These are phyloP conservation scores for Poeciliopsis turrubarensis DNA, from an alignment of 2,113 vertebrate genomes.

Conservation along the genomic window DNA sequence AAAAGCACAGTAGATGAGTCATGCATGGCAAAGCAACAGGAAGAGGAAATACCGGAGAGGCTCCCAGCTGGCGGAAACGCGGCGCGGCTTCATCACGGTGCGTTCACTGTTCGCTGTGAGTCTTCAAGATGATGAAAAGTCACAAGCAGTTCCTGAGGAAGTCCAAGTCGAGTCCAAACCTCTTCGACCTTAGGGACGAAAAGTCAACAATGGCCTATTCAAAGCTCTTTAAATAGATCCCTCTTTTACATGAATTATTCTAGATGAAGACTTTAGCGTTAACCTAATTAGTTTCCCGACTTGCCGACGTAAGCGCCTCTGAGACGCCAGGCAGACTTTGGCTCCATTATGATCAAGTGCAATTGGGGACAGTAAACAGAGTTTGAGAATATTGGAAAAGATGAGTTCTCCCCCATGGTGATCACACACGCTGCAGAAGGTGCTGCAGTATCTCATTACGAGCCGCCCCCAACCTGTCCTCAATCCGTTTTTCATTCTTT, in stretches of 20 bases:
- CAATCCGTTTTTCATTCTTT: conserved; percentile 30
- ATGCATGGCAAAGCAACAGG: no score
- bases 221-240: background rate
- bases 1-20: no score
- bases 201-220: background rate
- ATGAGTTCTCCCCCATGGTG: background rate
- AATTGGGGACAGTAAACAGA: background rate
- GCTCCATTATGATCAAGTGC: background rate
- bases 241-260: background rate
- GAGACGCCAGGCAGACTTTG: background rate
- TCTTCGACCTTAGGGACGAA: background rate
- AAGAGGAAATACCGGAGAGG: no score
- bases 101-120: no score
- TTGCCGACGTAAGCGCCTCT: background rate
- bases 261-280: background rate
- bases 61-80: no score
- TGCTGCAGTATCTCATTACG: conserved; percentile 8
- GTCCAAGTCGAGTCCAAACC: no score
- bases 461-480: conserved; percentile 23
- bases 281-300: conserved; percentile 21
- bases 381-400: background rate
- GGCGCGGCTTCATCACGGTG: no score
- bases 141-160: no score
- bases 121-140: no score
- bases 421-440: background rate